phyloP scores from a whole-genome alignment of 2,888 invertebrate species.

The Catocala nupta region DNA sequence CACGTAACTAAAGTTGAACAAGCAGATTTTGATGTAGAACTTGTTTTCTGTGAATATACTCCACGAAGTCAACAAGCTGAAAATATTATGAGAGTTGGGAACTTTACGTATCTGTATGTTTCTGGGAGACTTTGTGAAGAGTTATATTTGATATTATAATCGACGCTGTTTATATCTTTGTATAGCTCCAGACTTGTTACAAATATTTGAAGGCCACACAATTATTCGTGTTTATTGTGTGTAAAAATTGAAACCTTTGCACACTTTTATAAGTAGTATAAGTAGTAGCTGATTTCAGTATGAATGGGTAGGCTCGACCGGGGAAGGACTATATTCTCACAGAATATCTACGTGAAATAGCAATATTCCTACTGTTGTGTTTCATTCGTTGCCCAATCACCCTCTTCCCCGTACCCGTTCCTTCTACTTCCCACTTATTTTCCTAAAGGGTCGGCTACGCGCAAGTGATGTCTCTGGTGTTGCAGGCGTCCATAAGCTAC shows the following conservation, averaged over 20 bases:
- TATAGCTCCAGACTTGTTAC: not conserved
- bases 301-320: no score
- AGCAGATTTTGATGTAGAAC: conserved; percentile 5
- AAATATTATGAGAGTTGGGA: conserved; percentile 11
- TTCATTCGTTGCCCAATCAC: no score
- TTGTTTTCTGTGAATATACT: conserved; percentile 2
- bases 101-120: not conserved
- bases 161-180: not conserved
- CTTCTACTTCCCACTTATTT: no score
- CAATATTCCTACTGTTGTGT: no score
- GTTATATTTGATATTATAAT: not conserved
- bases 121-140: not conserved
- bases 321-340: no score
- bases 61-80: conserved; percentile 16
- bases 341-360: no score
- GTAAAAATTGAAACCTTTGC: not conserved
- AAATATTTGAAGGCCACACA: conserved; percentile 1
- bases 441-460: no score
- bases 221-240: not conserved
- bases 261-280: no score
- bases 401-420: no score
- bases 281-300: no score
- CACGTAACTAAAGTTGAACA: conserved; percentile 18
- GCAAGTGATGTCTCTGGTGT: no score
- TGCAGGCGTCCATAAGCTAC: no score